phyloP scores from a whole-genome alignment of 2,888 invertebrate genomes.

The Vesta saturnalis region DNA sequence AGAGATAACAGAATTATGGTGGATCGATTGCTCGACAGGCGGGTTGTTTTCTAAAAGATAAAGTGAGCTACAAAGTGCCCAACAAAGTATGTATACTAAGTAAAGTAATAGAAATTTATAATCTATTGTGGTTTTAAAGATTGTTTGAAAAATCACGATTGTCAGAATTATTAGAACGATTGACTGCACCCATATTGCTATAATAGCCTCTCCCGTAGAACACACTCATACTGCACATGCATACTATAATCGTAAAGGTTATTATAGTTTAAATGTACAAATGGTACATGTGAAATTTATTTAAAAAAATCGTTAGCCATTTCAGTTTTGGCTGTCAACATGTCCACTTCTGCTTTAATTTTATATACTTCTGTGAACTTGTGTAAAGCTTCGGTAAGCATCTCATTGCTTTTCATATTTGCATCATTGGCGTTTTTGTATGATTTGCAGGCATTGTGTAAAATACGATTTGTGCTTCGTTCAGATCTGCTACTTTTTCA shows the following conservation, averaged over 20 bases:
- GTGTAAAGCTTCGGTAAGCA: not conserved
- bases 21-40: constrained; percentile 4
- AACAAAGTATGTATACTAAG: not conserved
- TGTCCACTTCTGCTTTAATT: constrained; percentile 6
- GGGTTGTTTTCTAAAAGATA: not conserved
- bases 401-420: no score
- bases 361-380: constrained; percentile 2
- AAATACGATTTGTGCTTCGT: not conserved
- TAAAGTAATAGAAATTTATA: not conserved
- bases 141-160: constrained; percentile 4
- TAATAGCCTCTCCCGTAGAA: no score
- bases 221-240: constrained; percentile 4
- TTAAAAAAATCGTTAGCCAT: not conserved
- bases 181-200: no score
- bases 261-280: constrained; percentile 26
- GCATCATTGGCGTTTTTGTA: no score
- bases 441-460: no score
- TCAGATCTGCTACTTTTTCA: not conserved
- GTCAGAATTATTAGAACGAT: no score
- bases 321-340: constrained; percentile 6
- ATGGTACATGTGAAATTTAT: constrained; percentile 18
- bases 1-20: constrained; percentile 15
- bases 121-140: not conserved
- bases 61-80: not conserved
- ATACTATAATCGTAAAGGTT: no score